Percentiles rank a stretch among this genome's conserved stretches.
These are phyloP conservation scores for Leguminivora glycinivorella DNA, from an alignment of 1,140 invertebrate genomes.

Conservation along the genomic window DNA sequence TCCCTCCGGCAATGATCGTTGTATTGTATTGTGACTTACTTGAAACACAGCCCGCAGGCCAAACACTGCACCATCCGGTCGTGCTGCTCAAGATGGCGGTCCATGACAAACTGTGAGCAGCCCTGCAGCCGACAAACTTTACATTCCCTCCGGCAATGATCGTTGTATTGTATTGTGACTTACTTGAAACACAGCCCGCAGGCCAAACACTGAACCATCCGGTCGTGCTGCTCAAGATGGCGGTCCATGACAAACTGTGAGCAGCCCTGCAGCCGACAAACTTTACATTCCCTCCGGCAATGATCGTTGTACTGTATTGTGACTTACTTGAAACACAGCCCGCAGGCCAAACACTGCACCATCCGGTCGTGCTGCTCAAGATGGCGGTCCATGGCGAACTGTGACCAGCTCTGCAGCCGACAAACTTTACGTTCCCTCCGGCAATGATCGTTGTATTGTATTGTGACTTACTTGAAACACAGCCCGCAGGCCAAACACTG, in stretches of 20 bases:
- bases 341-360: neutral
- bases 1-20: too few relatives aligned
- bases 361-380: neutral
- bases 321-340: neutral
- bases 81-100: neutral
- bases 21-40: too few relatives aligned
- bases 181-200: neutral
- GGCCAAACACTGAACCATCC: neutral
- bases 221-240: neutral
- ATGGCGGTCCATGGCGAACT: neutral
- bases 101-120: neutral
- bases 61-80: neutral
- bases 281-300: too few relatives aligned
- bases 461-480: too few relatives aligned
- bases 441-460: too few relatives aligned
- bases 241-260: neutral
- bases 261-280: neutral
- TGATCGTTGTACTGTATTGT: too few relatives aligned
- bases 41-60: neutral
- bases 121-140: neutral
- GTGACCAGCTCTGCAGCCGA: neutral
- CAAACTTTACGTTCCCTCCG: too few relatives aligned
- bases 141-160: too few relatives aligned
- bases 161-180: too few relatives aligned
- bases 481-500: neutral